Evolutionary conservation across 1,140 invertebrate genomes (phyloP).

Genomic region (Streblospio benedicti): DNA sequence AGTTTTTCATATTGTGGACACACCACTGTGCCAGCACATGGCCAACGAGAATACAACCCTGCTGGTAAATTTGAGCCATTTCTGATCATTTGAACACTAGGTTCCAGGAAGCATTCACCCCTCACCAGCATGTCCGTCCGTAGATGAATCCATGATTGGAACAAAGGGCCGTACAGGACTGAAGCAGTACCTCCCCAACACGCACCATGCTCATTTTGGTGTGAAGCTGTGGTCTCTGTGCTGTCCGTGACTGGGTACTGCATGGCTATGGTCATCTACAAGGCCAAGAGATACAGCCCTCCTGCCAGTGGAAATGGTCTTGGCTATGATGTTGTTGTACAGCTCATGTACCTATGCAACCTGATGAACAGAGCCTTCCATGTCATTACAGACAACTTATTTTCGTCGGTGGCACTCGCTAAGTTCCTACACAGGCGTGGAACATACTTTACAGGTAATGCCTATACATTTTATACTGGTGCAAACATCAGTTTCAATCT

Average conservation of each 20-base stretch:
- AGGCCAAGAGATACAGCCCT: too few species aligned
- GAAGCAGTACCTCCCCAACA: conserved; percentile 24
- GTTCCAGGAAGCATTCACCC: conserved; percentile 9
- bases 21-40: background rate
- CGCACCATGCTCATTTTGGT: conserved; percentile 9
- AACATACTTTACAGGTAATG: background rate
- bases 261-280: too few species aligned
- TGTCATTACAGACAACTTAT: background rate
- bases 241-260: conserved; percentile 15
- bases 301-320: background rate
- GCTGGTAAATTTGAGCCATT: background rate
- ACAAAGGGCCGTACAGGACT: conserved; percentile 14
- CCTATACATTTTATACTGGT: background rate
- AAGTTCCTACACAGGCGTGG: background rate
- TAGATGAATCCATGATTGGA: conserved; percentile 21
- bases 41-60: background rate
- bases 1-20: background rate
- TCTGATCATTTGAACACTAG: background rate
- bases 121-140: conserved; percentile 11
- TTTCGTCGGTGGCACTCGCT: background rate
- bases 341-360: background rate
- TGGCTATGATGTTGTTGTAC: background rate
- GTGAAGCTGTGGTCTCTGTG: conserved; percentile 21
- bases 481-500: too few species aligned
- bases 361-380: background rate